Conservation (phyloP, 2,113 vertebrate genomes). For the Monarcha castaneiventris region DNA sequence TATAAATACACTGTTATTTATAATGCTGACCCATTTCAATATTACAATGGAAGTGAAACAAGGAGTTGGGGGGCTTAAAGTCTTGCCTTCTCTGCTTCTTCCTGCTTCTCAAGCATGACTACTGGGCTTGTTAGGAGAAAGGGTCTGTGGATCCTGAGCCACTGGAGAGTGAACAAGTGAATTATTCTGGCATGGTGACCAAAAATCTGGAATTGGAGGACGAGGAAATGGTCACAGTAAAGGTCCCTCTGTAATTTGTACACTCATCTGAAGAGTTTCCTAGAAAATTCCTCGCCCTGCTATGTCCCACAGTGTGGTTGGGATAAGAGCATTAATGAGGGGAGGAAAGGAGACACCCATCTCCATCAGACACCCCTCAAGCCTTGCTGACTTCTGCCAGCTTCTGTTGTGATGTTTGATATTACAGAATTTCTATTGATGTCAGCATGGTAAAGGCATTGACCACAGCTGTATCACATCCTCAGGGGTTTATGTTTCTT, state of each 20-base stretch:
- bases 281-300: neutral
- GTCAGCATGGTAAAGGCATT: neutral
- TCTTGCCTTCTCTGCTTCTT: neutral
- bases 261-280: neutral
- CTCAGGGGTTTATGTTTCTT: neutral
- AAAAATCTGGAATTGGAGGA: neutral
- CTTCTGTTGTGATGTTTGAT: neutral
- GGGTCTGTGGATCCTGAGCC: neutral
- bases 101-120: neutral
- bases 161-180: neutral
- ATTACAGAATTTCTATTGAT: rapidly evolving
- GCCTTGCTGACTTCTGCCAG: neutral
- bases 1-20: neutral
- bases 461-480: neutral
- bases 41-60: neutral
- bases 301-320: neutral
- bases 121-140: rapidly evolving
- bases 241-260: neutral
- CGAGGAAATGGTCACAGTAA: neutral
- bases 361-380: neutral
- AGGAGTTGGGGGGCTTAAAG: neutral
- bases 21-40: neutral
- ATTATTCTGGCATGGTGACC: neutral
- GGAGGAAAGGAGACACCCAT: neutral
- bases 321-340: neutral